Evolutionary conservation across 2,113 vertebrate species (phyloP), one percentile per base, ranked within the genome.

Genomic region (Chloebia gouldiae): DNA sequence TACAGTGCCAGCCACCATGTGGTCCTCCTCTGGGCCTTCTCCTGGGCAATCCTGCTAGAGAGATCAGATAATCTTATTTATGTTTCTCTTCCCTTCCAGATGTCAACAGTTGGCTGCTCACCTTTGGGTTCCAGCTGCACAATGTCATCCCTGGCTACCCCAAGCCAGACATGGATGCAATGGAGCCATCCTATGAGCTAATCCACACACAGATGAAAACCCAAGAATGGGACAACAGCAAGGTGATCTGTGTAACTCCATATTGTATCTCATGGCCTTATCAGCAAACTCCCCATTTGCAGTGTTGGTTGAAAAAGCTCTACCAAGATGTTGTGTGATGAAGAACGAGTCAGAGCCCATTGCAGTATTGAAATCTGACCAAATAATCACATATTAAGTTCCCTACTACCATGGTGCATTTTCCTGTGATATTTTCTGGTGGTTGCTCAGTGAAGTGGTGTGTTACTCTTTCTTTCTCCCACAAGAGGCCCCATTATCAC

Each of bases 71-170:
- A 94, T 11, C 54, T 47, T 76, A 45, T 94, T 49, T 97, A 59
- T 92, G 73, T 30, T 92, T 97, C 71, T 96, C 44, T 94, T 97
- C 57, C 66, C 8, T 95, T 92, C 53, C 98, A 99, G 99, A 99
- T 98, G 99, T 99, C 87, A 99, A 99, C 98, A 99, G 99, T 81
- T 99, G 99, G 99, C 97, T 99, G 89, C 99, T 99, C 94, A 99
- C 99, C 40, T 99, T 99, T 8, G 99, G 99, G 70, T 99, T 99
- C 98, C 99, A 99, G 93, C 97, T 99, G 19, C 99, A 99, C 97
- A 99, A 99, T 2, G 99, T 99, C 88, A 99, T 99, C 90, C 99
- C 99, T 0, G 99, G 99, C 51, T 99, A 99, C 86, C 98, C 98
- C 69, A 99, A 99, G 79, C 99, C 99, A 5, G 98, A 97, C 64